Evolutionary conservation across 2,113 vertebrate genomes (phyloP), one percentile per base, ranked within the genome.

Genomic region (Zeus faber): DNA sequence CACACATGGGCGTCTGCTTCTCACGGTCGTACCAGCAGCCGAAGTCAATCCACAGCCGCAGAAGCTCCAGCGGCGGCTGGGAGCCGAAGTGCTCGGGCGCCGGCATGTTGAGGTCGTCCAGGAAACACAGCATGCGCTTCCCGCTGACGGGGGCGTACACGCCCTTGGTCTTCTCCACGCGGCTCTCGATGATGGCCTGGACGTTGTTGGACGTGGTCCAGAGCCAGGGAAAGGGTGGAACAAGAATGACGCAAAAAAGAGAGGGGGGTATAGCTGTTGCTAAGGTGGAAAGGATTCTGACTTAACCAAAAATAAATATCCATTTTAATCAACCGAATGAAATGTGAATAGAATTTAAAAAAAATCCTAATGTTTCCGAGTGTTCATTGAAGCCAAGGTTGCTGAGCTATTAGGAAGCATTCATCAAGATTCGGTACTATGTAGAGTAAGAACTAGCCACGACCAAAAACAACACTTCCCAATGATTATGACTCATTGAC

Each of bases 51-150:
- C 93, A 96, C 31, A 91, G 90, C 1, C 91, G 90, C 1, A 95
- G 80, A 21, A 95, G 87, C 69, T 96, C 94, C 71, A 95, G 87
- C 0, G 93, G 92, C 0, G 93, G 92, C 87, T 94, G 94, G 3
- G 93, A 93, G 33, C 93, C 93, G 31, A 93, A 95, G 2, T 22
- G 44, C 58, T 96, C 94, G 35, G 86, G 81, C 1, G 93, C 90
- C 0, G 94, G 93, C 93, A 96, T 93, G 69, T 93, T 95, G 7
- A 96, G 81, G 76, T 96, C 93, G 6, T 96, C 93, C 81, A 95
- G 85, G 62, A 93, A 94, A 48, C 90, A 89, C 47, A 94, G 78
- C 87, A 96, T 83, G 24, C 72, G 85, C 53, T 92, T 94, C n/a
- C 93, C 92, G 0, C 92, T 92, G 1, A 81, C 45, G 0, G 94